A percentile compares a stretch with the other conserved stretches of the same genome.
phyloP scores from a whole-genome alignment of 1,140 invertebrate species.

The Diprion similis region DNA sequence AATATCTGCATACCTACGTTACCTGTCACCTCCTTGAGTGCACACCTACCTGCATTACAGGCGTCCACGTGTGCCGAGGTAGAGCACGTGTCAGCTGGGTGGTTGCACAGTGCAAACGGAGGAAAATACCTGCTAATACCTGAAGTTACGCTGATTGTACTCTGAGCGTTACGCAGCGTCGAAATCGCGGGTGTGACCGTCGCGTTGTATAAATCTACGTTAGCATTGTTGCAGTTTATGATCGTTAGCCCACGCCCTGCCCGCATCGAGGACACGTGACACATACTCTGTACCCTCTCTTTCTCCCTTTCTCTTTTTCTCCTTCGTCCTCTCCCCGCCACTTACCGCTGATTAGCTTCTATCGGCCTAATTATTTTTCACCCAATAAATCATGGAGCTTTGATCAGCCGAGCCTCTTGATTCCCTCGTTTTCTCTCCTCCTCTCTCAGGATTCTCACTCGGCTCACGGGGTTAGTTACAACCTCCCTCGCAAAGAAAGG shows the following conservation, averaged over 20 bases:
- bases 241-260: neutral
- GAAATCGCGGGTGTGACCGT: neutral
- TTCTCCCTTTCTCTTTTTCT: too few species aligned
- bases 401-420: too few species aligned
- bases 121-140: neutral
- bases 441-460: too few species aligned
- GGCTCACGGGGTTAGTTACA: neutral
- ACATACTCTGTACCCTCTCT: too few species aligned
- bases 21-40: neutral
- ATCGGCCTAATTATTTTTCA: neutral
- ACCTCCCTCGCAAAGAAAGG: too few species aligned
- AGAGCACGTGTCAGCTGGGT: neutral
- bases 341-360: neutral
- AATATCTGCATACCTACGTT: slow-evolving; percentile 39
- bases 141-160: neutral
- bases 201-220: neutral
- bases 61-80: too few species aligned
- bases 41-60: neutral
- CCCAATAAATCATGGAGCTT: neutral
- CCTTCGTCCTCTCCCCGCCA: neutral
- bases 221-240: neutral
- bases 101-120: neutral
- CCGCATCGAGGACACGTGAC: too few species aligned
- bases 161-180: neutral
- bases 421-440: neutral